These are phyloP conservation scores for Tupiocoris notatus DNA, from an alignment of 2,888 invertebrate genomes.

Conservation along the genomic window DNA sequence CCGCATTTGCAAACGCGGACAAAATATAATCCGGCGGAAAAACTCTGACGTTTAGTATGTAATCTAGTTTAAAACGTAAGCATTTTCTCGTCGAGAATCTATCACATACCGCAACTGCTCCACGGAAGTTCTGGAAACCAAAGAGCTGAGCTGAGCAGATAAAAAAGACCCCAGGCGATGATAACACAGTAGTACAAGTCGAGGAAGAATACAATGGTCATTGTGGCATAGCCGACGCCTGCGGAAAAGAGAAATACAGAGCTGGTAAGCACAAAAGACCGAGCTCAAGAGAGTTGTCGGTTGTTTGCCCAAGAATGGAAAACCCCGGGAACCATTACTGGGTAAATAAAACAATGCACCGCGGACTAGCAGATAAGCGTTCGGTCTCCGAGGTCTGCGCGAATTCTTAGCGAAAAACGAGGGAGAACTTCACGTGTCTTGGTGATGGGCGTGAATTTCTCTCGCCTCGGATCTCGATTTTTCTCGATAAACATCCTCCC, in stretches of 20 bases:
- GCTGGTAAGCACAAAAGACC: background rate
- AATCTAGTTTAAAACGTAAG: background rate
- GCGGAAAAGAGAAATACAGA: slow-evolving; percentile 43
- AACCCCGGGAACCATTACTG: background rate
- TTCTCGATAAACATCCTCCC: too few relatives aligned
- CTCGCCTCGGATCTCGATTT: too few relatives aligned
- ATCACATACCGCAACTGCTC: slow-evolving; percentile 61
- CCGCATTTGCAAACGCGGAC: too few relatives aligned
- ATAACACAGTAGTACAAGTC: slow-evolving; percentile 76
- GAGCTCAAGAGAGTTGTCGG: background rate
- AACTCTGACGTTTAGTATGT: background rate
- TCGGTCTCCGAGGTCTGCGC: background rate
- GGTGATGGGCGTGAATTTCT: background rate
- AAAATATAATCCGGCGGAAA: too few relatives aligned
- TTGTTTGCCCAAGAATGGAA: background rate
- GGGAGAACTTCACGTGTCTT: background rate
- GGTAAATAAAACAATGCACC: background rate
- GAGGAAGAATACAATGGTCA: slow-evolving; percentile 72
- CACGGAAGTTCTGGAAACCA: slow-evolving; percentile 63
- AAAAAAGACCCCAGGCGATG: slow-evolving; percentile 72
- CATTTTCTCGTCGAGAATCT: background rate
- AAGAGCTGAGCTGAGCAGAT: slow-evolving; percentile 63
- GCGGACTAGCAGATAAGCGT: background rate
- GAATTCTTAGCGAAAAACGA: background rate
- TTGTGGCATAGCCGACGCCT: slow-evolving; percentile 74